Conservation (phyloP, 2,113 vertebrate species). For the Boleophthalmus pectinirostris region DNA sequence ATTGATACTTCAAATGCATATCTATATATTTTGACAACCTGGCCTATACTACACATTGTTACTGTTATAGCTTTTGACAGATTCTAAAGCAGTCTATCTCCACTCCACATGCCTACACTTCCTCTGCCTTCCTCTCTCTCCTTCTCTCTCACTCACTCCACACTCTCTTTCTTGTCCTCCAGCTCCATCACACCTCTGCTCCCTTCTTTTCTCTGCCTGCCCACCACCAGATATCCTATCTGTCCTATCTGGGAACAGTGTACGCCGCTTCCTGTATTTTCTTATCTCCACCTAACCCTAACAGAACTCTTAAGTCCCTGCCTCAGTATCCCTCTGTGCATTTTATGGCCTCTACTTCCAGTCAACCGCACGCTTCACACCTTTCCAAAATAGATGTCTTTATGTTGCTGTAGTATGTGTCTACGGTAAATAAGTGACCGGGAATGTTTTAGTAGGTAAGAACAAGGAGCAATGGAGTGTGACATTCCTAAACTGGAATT, state of each 20-base stretch:
- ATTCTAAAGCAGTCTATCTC: conserved; percentile 7
- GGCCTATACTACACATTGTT: not conserved
- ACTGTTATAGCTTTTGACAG: not conserved
- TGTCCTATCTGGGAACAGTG: conserved; percentile 64
- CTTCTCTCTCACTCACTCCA: conserved; percentile 40
- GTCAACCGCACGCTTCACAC: conserved; percentile 56
- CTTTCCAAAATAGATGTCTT: conserved; percentile 61
- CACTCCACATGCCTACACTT: conserved; percentile 45
- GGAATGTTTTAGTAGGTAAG: conserved; percentile 13
- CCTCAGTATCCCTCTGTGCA: conserved; percentile 28
- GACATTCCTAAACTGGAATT: conserved; percentile 24
- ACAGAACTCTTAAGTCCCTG: conserved; percentile 40
- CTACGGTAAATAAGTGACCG: conserved; percentile 1
- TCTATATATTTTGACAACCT: not conserved
- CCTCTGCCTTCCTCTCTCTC: conserved; percentile 42
- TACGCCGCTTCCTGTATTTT: conserved; percentile 52
- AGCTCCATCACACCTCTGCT: conserved; percentile 60
- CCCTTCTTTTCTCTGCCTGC: conserved; percentile 60
- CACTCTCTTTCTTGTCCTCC: conserved; percentile 49
- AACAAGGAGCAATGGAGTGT: conserved; percentile 15
- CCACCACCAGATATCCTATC: conserved; percentile 68
- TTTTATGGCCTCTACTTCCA: conserved; percentile 37
- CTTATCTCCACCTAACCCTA: conserved; percentile 33
- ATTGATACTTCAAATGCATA: too few relatives aligned
- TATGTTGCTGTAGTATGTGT: conserved; percentile 34